Percentiles rank a stretch among this genome's conserved stretches.
These are phyloP conservation scores for Tachycineta bicolor DNA, from an alignment of 2,113 vertebrate genomes.

Conservation along the genomic window DNA sequence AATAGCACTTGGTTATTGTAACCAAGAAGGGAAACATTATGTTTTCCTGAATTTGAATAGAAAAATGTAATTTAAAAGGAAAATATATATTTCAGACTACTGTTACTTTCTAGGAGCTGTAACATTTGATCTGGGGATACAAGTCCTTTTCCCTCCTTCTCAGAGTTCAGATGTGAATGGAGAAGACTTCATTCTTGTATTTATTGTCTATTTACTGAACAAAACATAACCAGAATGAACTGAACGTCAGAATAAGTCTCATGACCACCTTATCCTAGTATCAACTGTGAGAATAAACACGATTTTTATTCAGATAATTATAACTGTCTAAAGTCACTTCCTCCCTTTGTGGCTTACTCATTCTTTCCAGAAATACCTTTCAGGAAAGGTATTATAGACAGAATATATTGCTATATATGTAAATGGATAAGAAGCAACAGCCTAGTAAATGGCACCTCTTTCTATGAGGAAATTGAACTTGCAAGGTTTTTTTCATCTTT, in stretches of 20 bases:
- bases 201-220: neutral
- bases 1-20: neutral
- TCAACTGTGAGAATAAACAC: neutral
- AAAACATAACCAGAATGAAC: neutral
- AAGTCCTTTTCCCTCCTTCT: neutral
- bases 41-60: neutral
- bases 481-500: neutral
- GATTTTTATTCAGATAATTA: neutral
- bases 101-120: neutral
- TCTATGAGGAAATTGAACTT: neutral
- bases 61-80: neutral
- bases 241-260: neutral
- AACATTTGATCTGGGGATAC: neutral
- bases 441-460: neutral
- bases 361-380: neutral
- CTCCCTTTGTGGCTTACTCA: neutral
- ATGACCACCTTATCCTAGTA: neutral
- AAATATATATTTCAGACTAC: neutral
- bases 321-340: constrained; percentile 9
- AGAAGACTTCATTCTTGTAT: neutral
- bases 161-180: neutral
- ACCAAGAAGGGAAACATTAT: neutral
- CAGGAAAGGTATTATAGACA: neutral
- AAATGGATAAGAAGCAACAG: neutral
- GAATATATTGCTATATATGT: neutral